phyloP scores from a whole-genome alignment of 2,797 vertebrate genomes.

The Amazonetta brasiliensis region DNA sequence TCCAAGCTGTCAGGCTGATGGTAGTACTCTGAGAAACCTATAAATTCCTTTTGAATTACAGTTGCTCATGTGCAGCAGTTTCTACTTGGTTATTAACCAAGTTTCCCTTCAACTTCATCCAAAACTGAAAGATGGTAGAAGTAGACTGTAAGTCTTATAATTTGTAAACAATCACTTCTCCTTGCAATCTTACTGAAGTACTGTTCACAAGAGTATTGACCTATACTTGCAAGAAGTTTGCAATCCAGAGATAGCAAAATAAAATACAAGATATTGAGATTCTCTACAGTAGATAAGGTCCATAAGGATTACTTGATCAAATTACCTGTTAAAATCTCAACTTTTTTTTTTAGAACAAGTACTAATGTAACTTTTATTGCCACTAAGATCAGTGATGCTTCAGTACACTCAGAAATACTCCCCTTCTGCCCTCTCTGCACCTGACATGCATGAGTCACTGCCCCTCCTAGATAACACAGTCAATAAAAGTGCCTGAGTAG shows the following conservation, averaged over 20 bases:
- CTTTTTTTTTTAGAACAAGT: not conserved
- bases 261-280: not conserved
- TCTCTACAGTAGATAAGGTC: not conserved
- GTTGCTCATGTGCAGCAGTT: not conserved
- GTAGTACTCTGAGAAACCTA: not conserved
- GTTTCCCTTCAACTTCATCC: not conserved
- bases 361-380: not conserved
- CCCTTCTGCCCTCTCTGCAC: not conserved
- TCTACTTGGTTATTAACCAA: not conserved
- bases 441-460: not conserved
- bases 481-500: not conserved
- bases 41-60: slow-evolving; percentile 6
- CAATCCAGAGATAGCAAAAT: not conserved
- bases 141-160: not conserved
- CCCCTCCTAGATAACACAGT: not conserved
- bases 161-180: not conserved
- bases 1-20: not conserved
- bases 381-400: not conserved
- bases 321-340: not conserved
- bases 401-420: not conserved
- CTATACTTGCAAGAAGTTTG: not conserved
- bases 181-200: not conserved
- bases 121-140: not conserved
- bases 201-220: not conserved
- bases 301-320: not conserved